Base-by-base conservation (phyloP, 2,113 vertebrate species). In the Carollia perspicillata region DNA sequence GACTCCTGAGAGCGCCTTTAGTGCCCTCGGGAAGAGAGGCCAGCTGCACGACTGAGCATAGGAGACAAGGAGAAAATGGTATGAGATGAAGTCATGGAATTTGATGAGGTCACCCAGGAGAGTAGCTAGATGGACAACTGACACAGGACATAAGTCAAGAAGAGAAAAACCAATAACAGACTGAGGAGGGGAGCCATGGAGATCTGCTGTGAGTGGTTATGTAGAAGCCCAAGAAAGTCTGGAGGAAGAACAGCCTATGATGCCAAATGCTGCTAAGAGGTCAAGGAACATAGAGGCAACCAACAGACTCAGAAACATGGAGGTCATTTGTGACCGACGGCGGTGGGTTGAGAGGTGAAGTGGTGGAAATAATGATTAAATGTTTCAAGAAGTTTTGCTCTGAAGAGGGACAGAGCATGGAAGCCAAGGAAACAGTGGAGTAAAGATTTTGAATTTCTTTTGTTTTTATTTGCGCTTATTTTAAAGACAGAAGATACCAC, bases 271-370 rank as follows among this genome's bases (percentile, higher is more conserved):
- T 75, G 2, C n/a, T 18, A 37, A 86, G 55, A 49, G 33, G 8
- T 49, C 42, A 37, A 49, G 58, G 44, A 58, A 2, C 26, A 42
- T 0, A 51, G 55, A 71, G 8, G 35, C 4, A 12, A 51, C 35
- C 74, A 1, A 1, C 4, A 11, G 51, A 18, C 37, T 40, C 2
- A 23, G 68, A 35, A 13, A 42, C 20, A 5, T 0, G 2, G 35
- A 47, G 7, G 68, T 20, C 51, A 16, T 2, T 12, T 14, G 71
- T 58, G n/a, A 78, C 37, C 10, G 28, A n/a, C 40, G 16, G 30
- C 60, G 42, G 22, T 11, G 35, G 18, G 58, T 2, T 14, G 51
- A 75, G 55, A 93, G 18, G 16, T 1, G 16, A 35, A 88, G 37
- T 37, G 11, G 37, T 55, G 10, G 80, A 40, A 51, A 51, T 16